Evolutionary conservation across 2,113 vertebrate species (phyloP), one percentile per base, ranked within the genome.

Genomic region (Camelus bactrianus): DNA sequence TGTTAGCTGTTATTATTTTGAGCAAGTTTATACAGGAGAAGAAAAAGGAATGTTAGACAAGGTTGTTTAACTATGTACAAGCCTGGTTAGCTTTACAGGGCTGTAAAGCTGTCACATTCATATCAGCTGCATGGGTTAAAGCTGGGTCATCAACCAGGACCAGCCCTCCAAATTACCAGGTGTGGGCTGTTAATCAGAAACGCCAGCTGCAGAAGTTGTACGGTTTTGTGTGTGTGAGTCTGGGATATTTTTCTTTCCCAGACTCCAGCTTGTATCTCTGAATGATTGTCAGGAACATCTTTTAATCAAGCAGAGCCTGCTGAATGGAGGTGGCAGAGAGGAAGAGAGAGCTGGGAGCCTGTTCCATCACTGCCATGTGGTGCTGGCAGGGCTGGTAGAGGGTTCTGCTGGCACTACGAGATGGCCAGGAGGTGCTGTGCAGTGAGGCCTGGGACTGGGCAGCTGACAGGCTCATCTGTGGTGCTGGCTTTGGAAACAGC

Each of bases 11-110:
- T 89, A 65, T 80, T 52, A 46, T 46, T 81, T 46, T 17, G n/a
- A 69, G 35, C 20, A 76, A 79, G 89, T 94, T 97, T 93, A 90
- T 89, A 52, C n/a, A 97, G 65, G 50, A 89, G 84, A 87, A 89
- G 76, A 32, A 82, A 46, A 87, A 93, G 80, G 73, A 94, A 96
- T 81, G 93, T 52, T 52, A 94, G 89, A 97, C 96, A 95, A 91
- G 89, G 72, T 91, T 93, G 91, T 94, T 95, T 94, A 96, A 96
- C 50, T 77, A 38, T 1, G 46, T 56, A 30, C 80, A 82, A 88
- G n/a, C 96, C 97, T 98, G 97, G 92, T 93, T 92, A 97, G 90
- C 92, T 86, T 98, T 95, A 89, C 69, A 52, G 62, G 46, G 70
- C 92, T 46, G 5, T 97, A 97, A 98, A 98, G 62, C 95, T 97